Conservation (phyloP, 2,113 vertebrate genomes). For the Xiphorhynchus elegans region DNA sequence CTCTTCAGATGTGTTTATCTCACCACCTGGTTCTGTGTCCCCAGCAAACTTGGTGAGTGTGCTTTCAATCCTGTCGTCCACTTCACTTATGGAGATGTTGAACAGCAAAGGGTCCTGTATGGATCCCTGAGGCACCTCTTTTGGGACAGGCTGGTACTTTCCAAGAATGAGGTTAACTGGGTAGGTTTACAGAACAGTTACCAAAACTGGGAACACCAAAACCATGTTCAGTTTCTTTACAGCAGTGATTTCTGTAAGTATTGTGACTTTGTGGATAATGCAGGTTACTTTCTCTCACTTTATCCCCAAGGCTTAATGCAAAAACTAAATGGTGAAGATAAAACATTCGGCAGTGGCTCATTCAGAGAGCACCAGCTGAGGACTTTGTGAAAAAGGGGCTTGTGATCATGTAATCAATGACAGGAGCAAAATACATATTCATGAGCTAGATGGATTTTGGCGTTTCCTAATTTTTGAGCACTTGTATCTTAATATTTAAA, state of each 20-base stretch:
- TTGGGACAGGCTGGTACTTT: neutral
- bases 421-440: constrained; percentile 1
- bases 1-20: rapidly evolving
- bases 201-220: neutral
- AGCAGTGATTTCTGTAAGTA: neutral
- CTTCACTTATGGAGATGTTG: neutral
- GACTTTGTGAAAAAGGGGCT: neutral
- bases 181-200: neutral
- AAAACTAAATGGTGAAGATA: neutral
- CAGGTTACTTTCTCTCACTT: neutral
- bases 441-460: neutral
- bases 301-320: neutral
- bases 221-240: neutral
- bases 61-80: neutral
- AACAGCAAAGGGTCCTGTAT: neutral
- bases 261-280: neutral
- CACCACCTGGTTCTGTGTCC: neutral
- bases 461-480: constrained; percentile 5
- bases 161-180: neutral
- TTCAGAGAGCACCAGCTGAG: neutral
- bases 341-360: constrained; percentile 5
- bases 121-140: neutral
- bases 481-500: neutral
- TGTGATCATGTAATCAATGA: constrained; percentile 1
- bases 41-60: neutral